Base-by-base conservation (phyloP, 2,888 invertebrate species). In the Blastobasis lacticolella region DNA sequence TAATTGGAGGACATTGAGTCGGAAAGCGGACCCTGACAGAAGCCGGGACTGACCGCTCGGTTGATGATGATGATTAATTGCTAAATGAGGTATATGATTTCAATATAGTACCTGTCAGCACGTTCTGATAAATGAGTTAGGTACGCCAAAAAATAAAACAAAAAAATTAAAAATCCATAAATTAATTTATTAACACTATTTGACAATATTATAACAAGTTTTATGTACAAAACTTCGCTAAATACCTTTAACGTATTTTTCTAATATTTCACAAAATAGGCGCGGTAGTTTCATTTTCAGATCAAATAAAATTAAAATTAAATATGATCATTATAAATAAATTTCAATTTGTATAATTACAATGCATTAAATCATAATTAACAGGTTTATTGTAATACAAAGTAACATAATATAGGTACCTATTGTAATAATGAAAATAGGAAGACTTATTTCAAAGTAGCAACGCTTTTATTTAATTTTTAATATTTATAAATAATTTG, bases 141-240 rank as follows among this genome's bases (percentile, higher is more conserved):
- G 23, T 23, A 23, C n/a, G n/a, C 2, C 9, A n/a, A 48, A 45
- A 2, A 45, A 45, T 23, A 45, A 56, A 56, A 54, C 43, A 66
- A 62, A 65, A 63, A 69, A 60, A 60, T 60, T 64, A 82, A 85
- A 87, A 87, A 82, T 84, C 78, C 82, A 85, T 87, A 86, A 84
- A 82, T 86, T 87, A 84, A 79, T 86, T 86, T 81, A 86, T 81
- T 86, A 85, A 81, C 77, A 79, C 87, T 85, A 86, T 83, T 71
- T 74, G 80, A 82, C 81, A 83, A 81, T 82, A 82, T 81, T 74
- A 75, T 83, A 86, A 87, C 84, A 83, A 83, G 76, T 75, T 67
- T 69, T 87, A 86, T 86, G 78, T 87, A 86, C 86, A 87, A 85
- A 85, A 81, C 67, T 59, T 71, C 44, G 51, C 49, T 54, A 52